Base-by-base conservation (phyloP, 2,888 invertebrate genomes). In the Dyspetes luteomarginatus region DNA sequence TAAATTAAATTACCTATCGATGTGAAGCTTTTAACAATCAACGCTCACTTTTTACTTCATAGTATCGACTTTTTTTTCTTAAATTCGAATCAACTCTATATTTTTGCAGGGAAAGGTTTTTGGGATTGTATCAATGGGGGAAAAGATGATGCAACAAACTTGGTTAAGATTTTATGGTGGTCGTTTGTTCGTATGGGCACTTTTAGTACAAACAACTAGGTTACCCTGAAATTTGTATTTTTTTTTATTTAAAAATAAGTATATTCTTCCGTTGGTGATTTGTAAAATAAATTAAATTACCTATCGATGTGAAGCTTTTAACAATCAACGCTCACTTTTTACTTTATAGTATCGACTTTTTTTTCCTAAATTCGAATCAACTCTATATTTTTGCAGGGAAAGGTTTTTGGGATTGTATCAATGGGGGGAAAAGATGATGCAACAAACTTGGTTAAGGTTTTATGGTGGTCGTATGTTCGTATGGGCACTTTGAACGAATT, bases 401-500 rank as follows among this genome's bases (percentile, higher is more conserved):
- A 60, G 30, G 50, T 24, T 22, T 17, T 5, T 2, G 3, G 15
- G 15, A 2, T 24, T 43, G 26, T 19, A 15, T 30, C 28, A 24
- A 56, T 28, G 17, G 24, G 5, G 4, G n/a, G 4, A 26, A n/a
- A 3, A 45, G 45, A 67, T 45, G 5, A 50, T 26, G 22, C 30
- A 12, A 7, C 15, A 28, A 60, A 62, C 62, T 45, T 4, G 28
- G 19, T 22, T 19, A 9, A 9, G 15, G 24, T 15, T 17, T 52
- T 30, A 17, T 68, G 24, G 52, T n/a, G 26, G 24, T 41, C 15
- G 41, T 50, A 60, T 72, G 67, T 72, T 67, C 48, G 22, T 56
- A 19, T 64, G 41, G 64, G 68, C 73, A 79, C 78, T 79, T 74
- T 69, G 36, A 68, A 41, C 64, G 74, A 55, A 69, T 69, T 56